A percentile compares a stretch with the other conserved stretches of the same genome.
These are phyloP conservation scores for Caracal caracal DNA, from an alignment of 2,113 vertebrate genomes.

Conservation along the genomic window DNA sequence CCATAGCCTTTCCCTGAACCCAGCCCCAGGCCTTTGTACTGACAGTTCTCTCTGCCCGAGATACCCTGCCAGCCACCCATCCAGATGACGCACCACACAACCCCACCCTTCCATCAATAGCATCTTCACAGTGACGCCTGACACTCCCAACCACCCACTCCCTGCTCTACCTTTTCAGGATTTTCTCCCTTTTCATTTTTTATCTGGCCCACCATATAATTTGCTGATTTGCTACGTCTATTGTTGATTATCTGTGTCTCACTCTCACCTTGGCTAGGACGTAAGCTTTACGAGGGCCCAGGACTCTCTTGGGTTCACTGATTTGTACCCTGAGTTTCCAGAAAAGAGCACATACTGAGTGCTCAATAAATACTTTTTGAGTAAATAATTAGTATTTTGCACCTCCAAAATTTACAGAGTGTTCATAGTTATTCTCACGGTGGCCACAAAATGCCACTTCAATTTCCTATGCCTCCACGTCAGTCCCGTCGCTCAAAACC, in stretches of 20 bases:
- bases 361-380: not conserved
- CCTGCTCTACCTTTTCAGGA: not conserved
- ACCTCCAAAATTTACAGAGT: not conserved
- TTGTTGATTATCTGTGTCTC: not conserved
- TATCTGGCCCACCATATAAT: not conserved
- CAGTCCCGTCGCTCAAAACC: not conserved
- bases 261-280: not conserved
- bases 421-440: not conserved
- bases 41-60: not conserved
- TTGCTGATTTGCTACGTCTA: not conserved
- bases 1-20: not conserved
- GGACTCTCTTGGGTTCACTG: not conserved
- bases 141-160: not conserved
- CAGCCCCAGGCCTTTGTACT: not conserved
- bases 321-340: not conserved
- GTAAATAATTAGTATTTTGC: not conserved
- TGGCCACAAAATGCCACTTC: not conserved
- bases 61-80: not conserved
- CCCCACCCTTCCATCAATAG: not conserved
- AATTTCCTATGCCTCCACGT: not conserved
- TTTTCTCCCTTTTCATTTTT: not conserved
- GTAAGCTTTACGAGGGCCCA: not conserved
- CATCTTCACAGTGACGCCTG: not conserved
- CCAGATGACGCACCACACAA: not conserved
- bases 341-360: not conserved